Base-by-base conservation (phyloP, 2,113 vertebrate genomes). In the Cyanoramphus novaezelandiae region DNA sequence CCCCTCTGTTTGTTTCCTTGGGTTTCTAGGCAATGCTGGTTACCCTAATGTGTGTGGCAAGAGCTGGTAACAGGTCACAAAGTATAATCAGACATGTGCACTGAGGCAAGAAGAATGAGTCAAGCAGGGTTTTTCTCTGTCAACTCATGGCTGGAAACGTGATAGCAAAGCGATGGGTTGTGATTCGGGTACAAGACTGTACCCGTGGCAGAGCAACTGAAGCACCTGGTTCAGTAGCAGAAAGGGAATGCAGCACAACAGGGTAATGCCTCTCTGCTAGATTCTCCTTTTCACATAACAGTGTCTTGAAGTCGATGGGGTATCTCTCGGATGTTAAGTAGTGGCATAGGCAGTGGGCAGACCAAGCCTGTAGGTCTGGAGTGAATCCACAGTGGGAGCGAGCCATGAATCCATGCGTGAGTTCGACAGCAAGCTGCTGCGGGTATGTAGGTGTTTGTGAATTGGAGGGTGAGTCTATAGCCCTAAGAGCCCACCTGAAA, bases 11-110 rank as follows among this genome's bases (percentile, higher is more conserved):
- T 98, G 97, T 98, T 98, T 97, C 88, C 57, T 49, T 8, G 1
- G 92, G 98, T 98, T 97, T 97, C 98, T 91, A 97, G 97, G 97
- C 85, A 96, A 89, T 86, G 64, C 83, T 79, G 44, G 62, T 95
- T 97, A 86, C 41, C 18, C 5, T 52, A 64, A 84, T 25, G 24
- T n/a, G 41, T 90, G 96, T 91, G 92, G 92, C 97, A 96, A 96
- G 95, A 93, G 90, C 39, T 90, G 93, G 95, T 78, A 96, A 94
- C 80, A 85, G 88, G 82, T 90, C 94, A 71, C 91, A 41, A 33
- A 35, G 89, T 88, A 37, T 92, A 89, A 85, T 81, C 96, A 95
- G 88, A 92, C 49, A 15, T 7, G 7, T 83, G 84, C 72, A 78
- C 21, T 83, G 27, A 87, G 95, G 90, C 87, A 71, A 29, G 2